Conservation (phyloP, 2,113 vertebrate species). For the Cololabis saira region DNA sequence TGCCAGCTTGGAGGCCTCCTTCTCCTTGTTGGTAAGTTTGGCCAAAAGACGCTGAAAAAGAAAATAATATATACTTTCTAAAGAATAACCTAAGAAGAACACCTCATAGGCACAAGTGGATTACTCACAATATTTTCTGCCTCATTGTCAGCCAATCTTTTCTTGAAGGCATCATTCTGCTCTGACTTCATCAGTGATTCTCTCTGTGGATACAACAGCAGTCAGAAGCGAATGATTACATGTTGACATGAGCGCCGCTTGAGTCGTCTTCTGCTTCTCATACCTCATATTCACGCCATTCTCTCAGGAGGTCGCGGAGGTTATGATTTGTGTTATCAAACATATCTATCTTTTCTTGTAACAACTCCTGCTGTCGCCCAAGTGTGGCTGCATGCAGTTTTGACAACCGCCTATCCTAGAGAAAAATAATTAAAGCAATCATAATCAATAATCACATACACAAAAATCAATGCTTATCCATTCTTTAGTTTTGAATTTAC, state of each 20-base stretch:
- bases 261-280: neutral
- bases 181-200: slow-evolving; percentile 81
- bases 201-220: slow-evolving; percentile 63
- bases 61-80: neutral
- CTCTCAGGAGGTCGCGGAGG: slow-evolving; percentile 86
- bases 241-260: neutral
- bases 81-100: neutral
- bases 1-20: slow-evolving; percentile 82
- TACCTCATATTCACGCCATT: slow-evolving; percentile 87
- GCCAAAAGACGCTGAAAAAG: slow-evolving; percentile 83
- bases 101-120: fast-evolving
- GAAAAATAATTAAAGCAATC: neutral
- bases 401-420: slow-evolving; percentile 86
- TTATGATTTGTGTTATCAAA: slow-evolving; percentile 89
- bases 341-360: slow-evolving; percentile 89
- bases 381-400: slow-evolving; percentile 82
- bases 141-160: slow-evolving; percentile 82
- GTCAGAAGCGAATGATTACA: neutral
- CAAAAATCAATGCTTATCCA: too few relatives aligned
- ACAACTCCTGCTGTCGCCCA: slow-evolving; percentile 85
- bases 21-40: slow-evolving; percentile 85
- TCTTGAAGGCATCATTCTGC: slow-evolving; percentile 80
- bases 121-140: slow-evolving; percentile 86
- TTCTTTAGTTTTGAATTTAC: too few relatives aligned
- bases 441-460: neutral